Evolutionary conservation across 1,140 invertebrate genomes (phyloP).

Genomic region (Maconellicoccus hirsutus): DNA sequence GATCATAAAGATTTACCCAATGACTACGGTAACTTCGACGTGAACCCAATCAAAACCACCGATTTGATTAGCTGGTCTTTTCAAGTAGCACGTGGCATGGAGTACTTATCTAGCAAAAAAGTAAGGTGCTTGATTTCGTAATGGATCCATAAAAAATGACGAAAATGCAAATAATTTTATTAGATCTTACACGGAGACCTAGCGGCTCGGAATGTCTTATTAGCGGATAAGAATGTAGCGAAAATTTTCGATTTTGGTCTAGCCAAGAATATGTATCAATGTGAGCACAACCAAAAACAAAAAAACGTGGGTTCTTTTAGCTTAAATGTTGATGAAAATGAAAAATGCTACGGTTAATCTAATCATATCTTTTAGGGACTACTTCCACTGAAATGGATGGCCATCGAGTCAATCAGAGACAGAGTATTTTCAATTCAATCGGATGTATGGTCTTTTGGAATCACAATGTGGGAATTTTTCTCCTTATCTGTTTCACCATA

Average conservation of each 20-base stretch:
- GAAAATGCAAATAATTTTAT: too few relatives aligned
- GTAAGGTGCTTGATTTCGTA: conserved; percentile 39
- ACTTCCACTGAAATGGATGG: conserved; percentile 88
- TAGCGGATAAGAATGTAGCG: conserved; percentile 87
- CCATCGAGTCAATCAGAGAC: conserved; percentile 75
- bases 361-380: too few relatives aligned
- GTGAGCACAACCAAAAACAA: conserved; percentile 58
- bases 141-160: too few relatives aligned
- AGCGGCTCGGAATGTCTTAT: conserved; percentile 89
- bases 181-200: conserved; percentile 94
- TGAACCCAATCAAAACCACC: conserved; percentile 49
- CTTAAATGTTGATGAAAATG: too few relatives aligned
- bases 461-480: conserved; percentile 66
- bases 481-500: too few relatives aligned
- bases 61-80: conserved; percentile 85
- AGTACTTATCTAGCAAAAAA: conserved; percentile 77
- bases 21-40: conserved; percentile 18
- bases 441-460: conserved; percentile 79
- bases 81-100: conserved; percentile 91
- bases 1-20: neutral
- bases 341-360: too few relatives aligned
- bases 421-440: conserved; percentile 84
- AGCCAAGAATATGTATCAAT: conserved; percentile 73
- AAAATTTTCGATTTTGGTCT: conserved; percentile 45
- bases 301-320: conserved; percentile 49